Evolutionary conservation across 2,888 invertebrate genomes (phyloP).

Genomic region (Sussaba pulchella): DNA sequence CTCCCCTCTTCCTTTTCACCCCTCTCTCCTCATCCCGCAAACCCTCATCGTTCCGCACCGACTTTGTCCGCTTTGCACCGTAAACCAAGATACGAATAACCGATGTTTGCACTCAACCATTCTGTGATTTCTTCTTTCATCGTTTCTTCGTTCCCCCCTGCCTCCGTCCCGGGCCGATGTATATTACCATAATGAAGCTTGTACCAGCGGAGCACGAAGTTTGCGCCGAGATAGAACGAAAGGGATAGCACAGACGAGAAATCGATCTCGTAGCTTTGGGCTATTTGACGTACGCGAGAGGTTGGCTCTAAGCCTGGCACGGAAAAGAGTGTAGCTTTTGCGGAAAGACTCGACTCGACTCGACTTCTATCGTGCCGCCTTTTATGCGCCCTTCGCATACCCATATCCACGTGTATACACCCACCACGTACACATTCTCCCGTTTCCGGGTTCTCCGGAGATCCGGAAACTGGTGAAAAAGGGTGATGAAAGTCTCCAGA

Average conservation of each 20-base stretch:
- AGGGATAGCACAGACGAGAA: conserved; percentile 55
- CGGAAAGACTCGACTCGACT: conserved; percentile 44
- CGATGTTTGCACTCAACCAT: conserved; percentile 54
- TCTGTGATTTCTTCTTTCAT: conserved; percentile 63
- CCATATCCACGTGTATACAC: background rate
- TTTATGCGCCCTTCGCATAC: background rate
- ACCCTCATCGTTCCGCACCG: too few relatives aligned
- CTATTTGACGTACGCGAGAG: conserved; percentile 56
- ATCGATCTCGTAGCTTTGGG: conserved; percentile 57
- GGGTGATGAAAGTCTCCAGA: conserved; percentile 35
- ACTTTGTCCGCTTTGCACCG: background rate
- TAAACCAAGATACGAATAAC: conserved; percentile 27
- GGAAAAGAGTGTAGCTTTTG: conserved; percentile 53
- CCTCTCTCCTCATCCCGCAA: background rate
- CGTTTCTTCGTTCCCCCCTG: conserved; percentile 48
- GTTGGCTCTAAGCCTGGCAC: background rate
- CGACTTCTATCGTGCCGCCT: conserved; percentile 16
- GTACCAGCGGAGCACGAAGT: conserved; percentile 45
- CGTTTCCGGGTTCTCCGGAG: conserved; percentile 33
- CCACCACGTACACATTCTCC: background rate
- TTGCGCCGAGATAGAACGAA: conserved; percentile 30
- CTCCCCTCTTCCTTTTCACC: background rate
- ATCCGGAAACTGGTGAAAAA: conserved; percentile 56
- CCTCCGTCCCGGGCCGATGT: too few relatives aligned
- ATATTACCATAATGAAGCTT: conserved; percentile 65